Base-by-base conservation (phyloP, 2,888 invertebrate genomes). In the Pandemis heparana region DNA sequence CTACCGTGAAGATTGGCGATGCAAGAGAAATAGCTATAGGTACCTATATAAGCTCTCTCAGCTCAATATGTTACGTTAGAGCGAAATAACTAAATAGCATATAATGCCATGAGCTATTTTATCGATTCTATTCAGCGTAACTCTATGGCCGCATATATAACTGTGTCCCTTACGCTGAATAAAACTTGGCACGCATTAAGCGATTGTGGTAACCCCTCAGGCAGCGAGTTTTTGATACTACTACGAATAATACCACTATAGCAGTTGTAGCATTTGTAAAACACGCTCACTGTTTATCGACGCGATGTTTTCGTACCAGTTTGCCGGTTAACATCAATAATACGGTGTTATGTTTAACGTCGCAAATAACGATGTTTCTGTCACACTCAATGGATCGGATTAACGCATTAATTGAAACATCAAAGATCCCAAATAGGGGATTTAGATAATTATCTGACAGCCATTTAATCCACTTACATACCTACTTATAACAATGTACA, bases 321-420 rank as follows among this genome's bases (percentile, higher is more conserved):
- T 41, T 41, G 9, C 9, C 41, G 41, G 41, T 46, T 56, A 41
- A 43, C 61, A 43, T 53, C 32, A 8, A 64, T 64, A 64, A 71
- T 71, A 14, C 56, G 32, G 61, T 56, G 32, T 53, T 56, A 46
- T 70, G 48, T 16, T 71, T 39, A 64, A 48, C 43, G 43, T 12
- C 41, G 43, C 43, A 38, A 65, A 39, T 16, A 48, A 69, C 60
- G 23, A 56, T 23, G 56, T 16, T 61, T 56, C 23, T 56, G 23
- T 18, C 23, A 23, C 12, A 23, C 56, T 56, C 56, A 56, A 23
- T 56, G 56, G 56, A 23, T 23, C 56, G 23, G 9, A 56, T 56
- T 56, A 56, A 23, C 23, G 23, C 56, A 23, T 56, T 56, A 56
- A 12, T 56, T 56, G 23, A 23, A 56, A 56, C 23, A 23, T 56